phyloP scores from a whole-genome alignment of 64 coral and sea anemone genomes.

The Stichodactyla helianthus region DNA sequence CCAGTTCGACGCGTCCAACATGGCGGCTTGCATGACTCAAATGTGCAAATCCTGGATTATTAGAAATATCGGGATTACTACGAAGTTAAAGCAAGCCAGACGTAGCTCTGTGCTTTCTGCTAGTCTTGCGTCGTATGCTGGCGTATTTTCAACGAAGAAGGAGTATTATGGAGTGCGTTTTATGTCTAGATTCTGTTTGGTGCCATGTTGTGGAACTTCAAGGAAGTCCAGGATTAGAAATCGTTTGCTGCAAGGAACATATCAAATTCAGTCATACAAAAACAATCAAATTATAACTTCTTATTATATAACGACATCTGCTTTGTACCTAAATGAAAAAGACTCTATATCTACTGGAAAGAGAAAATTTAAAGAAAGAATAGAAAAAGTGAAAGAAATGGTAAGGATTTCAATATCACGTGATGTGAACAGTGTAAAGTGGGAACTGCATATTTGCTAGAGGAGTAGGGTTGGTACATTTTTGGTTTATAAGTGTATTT shows the following conservation, averaged over 20 bases:
- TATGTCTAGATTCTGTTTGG: neutral
- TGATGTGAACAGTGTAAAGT: neutral
- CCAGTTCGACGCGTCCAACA: conserved; percentile 16
- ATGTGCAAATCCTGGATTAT: neutral
- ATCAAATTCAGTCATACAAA: neutral
- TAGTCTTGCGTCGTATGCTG: neutral
- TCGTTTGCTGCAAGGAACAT: neutral
- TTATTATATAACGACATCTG: neutral
- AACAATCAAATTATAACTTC: neutral
- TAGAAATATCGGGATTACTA: neutral
- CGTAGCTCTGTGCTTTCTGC: neutral
- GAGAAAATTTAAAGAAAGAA: conserved; percentile 56
- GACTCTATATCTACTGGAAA: neutral
- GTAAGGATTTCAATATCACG: conserved; percentile 24
- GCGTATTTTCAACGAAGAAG: neutral
- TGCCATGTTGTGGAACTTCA: neutral
- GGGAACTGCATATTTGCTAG: too few species aligned
- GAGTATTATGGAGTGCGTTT: neutral
- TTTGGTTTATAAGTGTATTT: too few species aligned
- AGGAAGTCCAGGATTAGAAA: neutral
- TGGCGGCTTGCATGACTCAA: conserved; percentile 23
- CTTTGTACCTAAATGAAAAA: conserved; percentile 10
- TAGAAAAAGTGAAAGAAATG: conserved; percentile 91
- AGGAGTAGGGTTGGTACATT: too few species aligned
- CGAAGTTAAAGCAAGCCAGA: neutral